Evolutionary conservation across 2,113 vertebrate species (phyloP), one percentile per base, ranked within the genome.

Genomic region (Alces alces): DNA sequence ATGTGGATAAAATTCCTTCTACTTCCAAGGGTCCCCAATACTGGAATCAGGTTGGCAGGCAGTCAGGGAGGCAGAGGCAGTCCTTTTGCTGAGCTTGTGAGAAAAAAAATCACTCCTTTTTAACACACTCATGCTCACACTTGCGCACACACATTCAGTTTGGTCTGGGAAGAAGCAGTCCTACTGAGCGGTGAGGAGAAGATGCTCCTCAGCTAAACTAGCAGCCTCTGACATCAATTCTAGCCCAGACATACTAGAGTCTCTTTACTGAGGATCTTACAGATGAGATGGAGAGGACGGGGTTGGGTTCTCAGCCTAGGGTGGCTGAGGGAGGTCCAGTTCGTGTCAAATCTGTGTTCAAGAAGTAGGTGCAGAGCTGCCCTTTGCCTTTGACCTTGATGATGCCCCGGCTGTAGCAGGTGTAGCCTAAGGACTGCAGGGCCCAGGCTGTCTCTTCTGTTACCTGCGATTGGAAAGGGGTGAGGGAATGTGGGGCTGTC

Each of bases 311-410:
- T 98, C 94, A 98, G 93, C 91, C 92, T 12, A 98, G 80, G 28
- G 97, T 91, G 28, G 97, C 97, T 1, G 96, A 98, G 60, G 98
- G 97, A 66, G 98, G 97, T 66, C 97, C 97, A 15, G 94, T 97
- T 64, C 98, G 96, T 27, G 95, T 96, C 79, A 97, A 94, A 70
- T 99, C 99, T 45, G 98, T 99, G 89, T 99, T 99, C 54, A 99
- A 98, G 70, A 99, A 99, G 95, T 99, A 99, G 14, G 99, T 99
- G 76, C 98, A 99, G 61, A 99, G 99, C 52, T 99, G 98, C n/a
- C 99, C 99, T 98, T 99, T 99, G 89, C 99, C 99, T 95, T 99
- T 99, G 45, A 99, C 99, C 30, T 98, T 99, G 97, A 99, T 98
- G 9, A 99, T 86, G 25, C 99, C 99, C 90, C 99, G 98, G 47